Conservation (phyloP, 2,888 invertebrate genomes). For the Hyles lineata region DNA sequence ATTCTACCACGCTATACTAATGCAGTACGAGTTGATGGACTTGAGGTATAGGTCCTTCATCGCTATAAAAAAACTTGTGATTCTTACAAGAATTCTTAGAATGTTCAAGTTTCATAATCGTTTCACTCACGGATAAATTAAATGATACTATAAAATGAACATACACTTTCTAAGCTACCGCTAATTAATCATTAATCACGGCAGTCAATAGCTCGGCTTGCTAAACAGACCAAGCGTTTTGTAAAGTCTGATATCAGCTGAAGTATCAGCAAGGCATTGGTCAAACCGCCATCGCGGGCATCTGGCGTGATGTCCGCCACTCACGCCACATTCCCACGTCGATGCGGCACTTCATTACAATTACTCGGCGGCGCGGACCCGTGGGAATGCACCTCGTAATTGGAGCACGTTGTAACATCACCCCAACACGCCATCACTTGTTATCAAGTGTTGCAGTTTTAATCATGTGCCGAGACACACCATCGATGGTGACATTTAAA, state of each 20-base stretch:
- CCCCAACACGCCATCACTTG: not conserved
- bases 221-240: not conserved
- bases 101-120: too few relatives aligned
- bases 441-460: not conserved
- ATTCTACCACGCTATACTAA: too few relatives aligned
- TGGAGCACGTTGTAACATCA: conserved; percentile 11
- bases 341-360: not conserved
- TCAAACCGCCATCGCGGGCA: not conserved
- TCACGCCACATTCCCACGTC: not conserved
- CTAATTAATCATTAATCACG: too few relatives aligned
- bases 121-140: too few relatives aligned
- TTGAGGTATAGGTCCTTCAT: too few relatives aligned
- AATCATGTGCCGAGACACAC: not conserved
- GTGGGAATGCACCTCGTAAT: not conserved
- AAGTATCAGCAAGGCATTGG: not conserved
- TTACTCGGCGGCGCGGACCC: not conserved
- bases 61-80: too few relatives aligned
- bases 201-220: too few relatives aligned
- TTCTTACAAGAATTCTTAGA: too few relatives aligned
- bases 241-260: not conserved
- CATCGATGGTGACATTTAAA: not conserved
- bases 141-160: too few relatives aligned
- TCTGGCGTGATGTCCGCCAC: not conserved
- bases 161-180: too few relatives aligned
- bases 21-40: too few relatives aligned